A percentile compares a stretch with the other conserved stretches of the same genome.
Conservation (phyloP, 2,888 invertebrate genomes). For the Euclidia mi region DNA sequence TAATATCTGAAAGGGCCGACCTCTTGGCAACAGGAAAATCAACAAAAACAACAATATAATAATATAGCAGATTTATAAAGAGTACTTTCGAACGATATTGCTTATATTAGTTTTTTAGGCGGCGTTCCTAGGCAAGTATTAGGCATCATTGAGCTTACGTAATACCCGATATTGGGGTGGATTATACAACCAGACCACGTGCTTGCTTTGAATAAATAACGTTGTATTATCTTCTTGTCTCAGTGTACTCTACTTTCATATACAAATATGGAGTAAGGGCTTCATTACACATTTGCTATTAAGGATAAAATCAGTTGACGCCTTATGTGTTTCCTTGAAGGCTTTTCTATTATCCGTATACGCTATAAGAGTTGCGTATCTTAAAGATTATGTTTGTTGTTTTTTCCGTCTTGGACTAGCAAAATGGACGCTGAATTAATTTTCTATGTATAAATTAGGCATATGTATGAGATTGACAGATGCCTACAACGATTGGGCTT, state of each 20-base stretch:
- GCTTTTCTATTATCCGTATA: conserved; percentile 16
- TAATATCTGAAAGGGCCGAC: conserved; percentile 22
- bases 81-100: conserved; percentile 41
- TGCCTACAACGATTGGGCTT: no score
- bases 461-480: no score
- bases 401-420: no score
- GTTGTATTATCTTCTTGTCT: conserved; percentile 23
- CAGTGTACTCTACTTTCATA: conserved; percentile 23
- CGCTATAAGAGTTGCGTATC: no score
- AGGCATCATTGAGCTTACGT: conserved; percentile 32
- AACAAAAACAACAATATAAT: conserved; percentile 39
- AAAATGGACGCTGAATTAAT: no score
- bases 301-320: conserved; percentile 32
- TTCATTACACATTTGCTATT: conserved; percentile 43
- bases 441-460: no score
- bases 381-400: no score
- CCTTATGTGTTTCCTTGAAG: conserved; percentile 2
- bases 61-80: conserved; percentile 38
- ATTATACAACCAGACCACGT: conserved; percentile 36
- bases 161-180: conserved; percentile 42
- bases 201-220: conserved; percentile 50
- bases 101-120: conserved; percentile 50
- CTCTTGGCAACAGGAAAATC: conserved; percentile 16
- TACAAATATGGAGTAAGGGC: conserved; percentile 27
- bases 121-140: conserved; percentile 30